Base-by-base conservation (phyloP, 2,888 invertebrate genomes). In the Drosophila nigritarsus region DNA sequence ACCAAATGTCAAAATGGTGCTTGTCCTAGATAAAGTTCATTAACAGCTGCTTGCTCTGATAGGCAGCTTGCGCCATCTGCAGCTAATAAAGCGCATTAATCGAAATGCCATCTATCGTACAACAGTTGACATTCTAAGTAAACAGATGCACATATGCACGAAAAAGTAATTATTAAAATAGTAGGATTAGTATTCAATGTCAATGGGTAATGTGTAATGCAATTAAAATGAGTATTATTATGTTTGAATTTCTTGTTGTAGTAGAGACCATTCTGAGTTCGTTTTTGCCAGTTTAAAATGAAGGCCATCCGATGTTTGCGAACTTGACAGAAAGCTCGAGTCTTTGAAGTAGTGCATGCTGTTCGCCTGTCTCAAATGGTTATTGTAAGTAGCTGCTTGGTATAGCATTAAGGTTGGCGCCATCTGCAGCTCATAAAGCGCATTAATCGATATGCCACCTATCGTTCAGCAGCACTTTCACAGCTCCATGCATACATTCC, bases 131-230 rank as follows among this genome's bases (percentile, higher is more conserved):
- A 38, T 38, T 8, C 18, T 18, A 18, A 38, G 13, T 13, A 13
- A 34, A 13, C 4, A 34, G 18, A 2, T 38, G 18, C 7, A 36
- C 38, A 8, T 18, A 38, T 18, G 38, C 8, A 8, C 38, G 18
- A 38, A 7, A 32, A 51, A 20, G n/a, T 32, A 32, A 50, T 0
- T 49, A 27, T 18, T 29, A 3, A 20, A 20, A 20, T 0, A 9
- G 15, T 20, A 5, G 8, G 8, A 36, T 61, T 63, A 36, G 66
- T 27, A 48, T 51, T 48, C 11, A 40, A 1, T 56, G 67, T 63
- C 73, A 72, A 34, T 15, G 49, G 13, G 9, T 29, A 36, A 48
- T 20, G 20, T 13, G 13, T 11, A 30, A 13, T 30, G n/a, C 55
- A 36, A 18, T 36, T 18, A 7, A 36, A 38, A 38, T 8, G 3